A percentile compares a stretch with the other conserved stretches of the same genome.
These are phyloP conservation scores for Oryzias celebensis DNA, from an alignment of 2,113 vertebrate genomes.

Conservation along the genomic window DNA sequence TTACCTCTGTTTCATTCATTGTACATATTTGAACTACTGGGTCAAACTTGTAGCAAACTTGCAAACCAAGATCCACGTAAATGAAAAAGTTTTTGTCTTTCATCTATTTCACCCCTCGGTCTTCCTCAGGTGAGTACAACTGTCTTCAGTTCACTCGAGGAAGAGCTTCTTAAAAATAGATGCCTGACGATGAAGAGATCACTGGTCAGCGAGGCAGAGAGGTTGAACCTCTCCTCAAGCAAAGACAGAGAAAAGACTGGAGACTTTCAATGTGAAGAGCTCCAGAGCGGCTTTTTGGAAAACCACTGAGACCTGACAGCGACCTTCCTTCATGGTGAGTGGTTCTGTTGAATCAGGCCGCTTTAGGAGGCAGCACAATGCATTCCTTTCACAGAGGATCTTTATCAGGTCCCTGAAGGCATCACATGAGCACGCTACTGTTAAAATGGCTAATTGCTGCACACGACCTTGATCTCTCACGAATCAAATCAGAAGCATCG, in stretches of 20 bases:
- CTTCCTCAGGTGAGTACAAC: no score
- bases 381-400: conserved; percentile 10
- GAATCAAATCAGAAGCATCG: conserved; percentile 61
- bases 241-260: not conserved
- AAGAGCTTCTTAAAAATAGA: conserved; percentile 2
- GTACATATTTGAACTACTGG: no score
- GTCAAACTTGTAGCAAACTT: no score
- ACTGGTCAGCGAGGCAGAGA: conserved; percentile 1
- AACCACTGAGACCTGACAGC: conserved; percentile 10
- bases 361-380: conserved; percentile 37
- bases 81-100: no score
- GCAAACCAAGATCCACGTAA: no score
- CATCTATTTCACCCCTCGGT: no score
- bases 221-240: conserved; percentile 14
- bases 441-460: conserved; percentile 47
- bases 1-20: no score
- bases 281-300: conserved; percentile 15
- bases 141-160: not conserved
- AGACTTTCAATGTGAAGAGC: conserved; percentile 18
- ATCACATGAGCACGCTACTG: conserved; percentile 8
- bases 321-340: conserved; percentile 23
- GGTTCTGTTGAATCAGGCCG: conserved; percentile 36
- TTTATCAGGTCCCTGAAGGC: conserved; percentile 12
- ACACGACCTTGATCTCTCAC: conserved; percentile 40
- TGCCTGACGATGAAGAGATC: not conserved